Evolutionary conservation across 2,888 invertebrate species (phyloP).

Genomic region (Melanargia galathea): DNA sequence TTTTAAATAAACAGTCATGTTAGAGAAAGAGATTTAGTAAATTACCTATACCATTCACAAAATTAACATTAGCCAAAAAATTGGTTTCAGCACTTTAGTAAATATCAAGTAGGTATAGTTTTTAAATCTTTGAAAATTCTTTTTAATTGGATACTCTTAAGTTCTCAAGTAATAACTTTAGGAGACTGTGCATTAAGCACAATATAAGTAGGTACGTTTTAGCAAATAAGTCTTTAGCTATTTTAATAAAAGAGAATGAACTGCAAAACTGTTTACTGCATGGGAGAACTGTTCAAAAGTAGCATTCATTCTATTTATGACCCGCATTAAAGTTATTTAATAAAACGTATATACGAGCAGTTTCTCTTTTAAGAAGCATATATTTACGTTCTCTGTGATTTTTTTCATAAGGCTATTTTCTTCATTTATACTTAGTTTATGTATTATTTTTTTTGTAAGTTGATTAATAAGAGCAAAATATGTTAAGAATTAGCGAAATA

Average conservation of each 20-base stretch:
- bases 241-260: conserved; percentile 26
- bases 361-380: conserved; percentile 37
- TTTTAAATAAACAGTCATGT: too few relatives aligned
- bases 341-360: conserved; percentile 41
- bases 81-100: too few relatives aligned
- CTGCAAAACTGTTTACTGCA: conserved; percentile 35
- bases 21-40: too few relatives aligned
- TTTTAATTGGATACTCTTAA: neutral
- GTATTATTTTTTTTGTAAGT: too few relatives aligned
- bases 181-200: neutral
- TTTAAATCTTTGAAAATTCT: too few relatives aligned
- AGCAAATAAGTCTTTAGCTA: conserved; percentile 15
- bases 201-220: neutral
- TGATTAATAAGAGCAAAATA: too few relatives aligned
- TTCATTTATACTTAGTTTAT: neutral
- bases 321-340: conserved; percentile 41
- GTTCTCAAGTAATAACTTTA: neutral
- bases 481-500: neutral
- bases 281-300: conserved; percentile 34
- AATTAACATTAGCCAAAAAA: too few relatives aligned
- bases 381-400: conserved; percentile 22
- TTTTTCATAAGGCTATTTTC: conserved; percentile 21
- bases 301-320: conserved; percentile 41
- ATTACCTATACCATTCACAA: too few relatives aligned
- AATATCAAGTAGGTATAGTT: too few relatives aligned